Percentiles rank a stretch among this genome's conserved stretches.
Conservation (phyloP, 2,797 vertebrate genomes). For the Cirrhinus molitorella region DNA sequence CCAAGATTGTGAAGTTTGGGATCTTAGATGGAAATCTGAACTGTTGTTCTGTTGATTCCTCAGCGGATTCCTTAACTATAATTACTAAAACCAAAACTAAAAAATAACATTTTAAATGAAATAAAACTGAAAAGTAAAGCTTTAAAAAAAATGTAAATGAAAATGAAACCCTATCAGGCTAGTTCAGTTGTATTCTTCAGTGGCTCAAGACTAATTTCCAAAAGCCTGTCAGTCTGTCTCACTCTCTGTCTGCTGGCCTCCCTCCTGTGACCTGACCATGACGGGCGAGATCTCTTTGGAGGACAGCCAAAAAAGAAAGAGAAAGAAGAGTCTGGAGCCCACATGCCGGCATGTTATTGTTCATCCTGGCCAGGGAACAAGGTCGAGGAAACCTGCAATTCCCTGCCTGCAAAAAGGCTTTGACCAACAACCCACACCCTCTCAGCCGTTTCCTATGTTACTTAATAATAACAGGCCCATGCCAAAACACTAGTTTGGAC, state of each 20-base stretch:
- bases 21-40: background rate
- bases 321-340: slow-evolving; percentile 34
- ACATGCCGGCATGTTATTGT: slow-evolving; percentile 47
- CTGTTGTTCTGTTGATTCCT: background rate
- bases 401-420: slow-evolving; percentile 47
- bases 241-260: slow-evolving; percentile 10
- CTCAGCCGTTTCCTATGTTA: slow-evolving; percentile 28
- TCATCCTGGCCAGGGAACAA: slow-evolving; percentile 48
- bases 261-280: slow-evolving; percentile 39
- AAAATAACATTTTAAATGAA: background rate
- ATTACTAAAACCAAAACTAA: background rate
- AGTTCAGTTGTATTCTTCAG: background rate
- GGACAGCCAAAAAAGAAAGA: slow-evolving; percentile 31
- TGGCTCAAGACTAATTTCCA: background rate
- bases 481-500: slow-evolving; percentile 23
- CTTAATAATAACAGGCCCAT: slow-evolving; percentile 29
- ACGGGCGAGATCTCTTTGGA: slow-evolving; percentile 19
- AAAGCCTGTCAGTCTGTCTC: slow-evolving; percentile 30
- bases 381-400: slow-evolving; percentile 43
- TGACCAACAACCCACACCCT: slow-evolving; percentile 18
- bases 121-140: background rate
- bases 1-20: background rate
- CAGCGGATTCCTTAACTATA: background rate
- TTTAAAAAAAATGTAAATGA: background rate
- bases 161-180: too few relatives aligned